Conservation (phyloP, 1,140 invertebrate species). For the Helicorthomorpha holstii region DNA sequence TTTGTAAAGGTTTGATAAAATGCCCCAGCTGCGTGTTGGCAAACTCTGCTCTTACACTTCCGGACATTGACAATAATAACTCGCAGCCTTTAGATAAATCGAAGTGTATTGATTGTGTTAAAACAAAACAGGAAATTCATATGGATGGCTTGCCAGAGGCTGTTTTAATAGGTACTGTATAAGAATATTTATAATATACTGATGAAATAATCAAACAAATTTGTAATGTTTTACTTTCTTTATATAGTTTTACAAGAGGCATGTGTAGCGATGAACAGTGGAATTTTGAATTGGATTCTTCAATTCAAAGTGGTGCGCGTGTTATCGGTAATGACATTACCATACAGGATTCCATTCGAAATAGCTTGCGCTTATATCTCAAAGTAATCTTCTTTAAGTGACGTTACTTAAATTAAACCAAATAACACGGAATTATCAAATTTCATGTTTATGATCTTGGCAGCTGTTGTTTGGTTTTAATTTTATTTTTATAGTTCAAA, state of each 20-base stretch:
- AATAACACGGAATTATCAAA: no score
- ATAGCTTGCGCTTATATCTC: conserved; percentile 64
- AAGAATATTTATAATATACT: neutral
- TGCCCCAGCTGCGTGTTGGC: conserved; percentile 67
- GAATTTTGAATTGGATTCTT: conserved; percentile 74
- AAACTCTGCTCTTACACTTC: conserved; percentile 7
- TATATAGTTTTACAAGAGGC: conserved; percentile 71
- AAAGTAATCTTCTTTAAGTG: no score
- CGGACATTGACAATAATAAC: neutral
- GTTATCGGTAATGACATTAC: conserved; percentile 56
- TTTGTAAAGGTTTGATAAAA: conserved; percentile 46
- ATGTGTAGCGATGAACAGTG: conserved; percentile 75
- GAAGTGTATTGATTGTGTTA: conserved; percentile 15
- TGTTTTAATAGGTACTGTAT: conserved; percentile 18
- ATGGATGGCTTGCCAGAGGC: conserved; percentile 19
- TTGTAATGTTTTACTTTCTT: neutral
- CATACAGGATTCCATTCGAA: conserved; percentile 68
- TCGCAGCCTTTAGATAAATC: conserved; percentile 3
- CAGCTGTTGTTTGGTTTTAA: no score
- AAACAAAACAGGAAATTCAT: conserved; percentile 13
- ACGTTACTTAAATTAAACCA: no score
- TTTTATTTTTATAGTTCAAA: no score
- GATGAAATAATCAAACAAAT: neutral
- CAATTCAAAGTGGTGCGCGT: conserved; percentile 60
- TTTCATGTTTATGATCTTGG: no score